Percentiles rank a stretch among this genome's conserved stretches.
phyloP scores from a whole-genome alignment of 2,797 vertebrate species.

The Apogon hyalosoma region DNA sequence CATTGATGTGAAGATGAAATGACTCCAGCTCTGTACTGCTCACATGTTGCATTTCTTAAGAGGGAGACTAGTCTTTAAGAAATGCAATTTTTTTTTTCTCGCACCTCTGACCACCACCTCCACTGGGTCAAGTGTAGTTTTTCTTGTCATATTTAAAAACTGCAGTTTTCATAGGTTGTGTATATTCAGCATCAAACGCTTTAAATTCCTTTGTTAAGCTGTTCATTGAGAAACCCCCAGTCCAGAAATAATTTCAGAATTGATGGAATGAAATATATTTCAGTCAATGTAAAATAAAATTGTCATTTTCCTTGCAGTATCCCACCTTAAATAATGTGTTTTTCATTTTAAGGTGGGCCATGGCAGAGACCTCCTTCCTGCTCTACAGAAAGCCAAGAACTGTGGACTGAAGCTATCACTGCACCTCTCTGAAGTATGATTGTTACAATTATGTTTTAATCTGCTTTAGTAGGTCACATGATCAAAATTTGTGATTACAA shows the following conservation, averaged over 20 bases:
- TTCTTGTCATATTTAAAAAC: too few relatives aligned
- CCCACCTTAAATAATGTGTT: background rate
- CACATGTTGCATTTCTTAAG: too few relatives aligned
- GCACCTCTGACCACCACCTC: too few relatives aligned
- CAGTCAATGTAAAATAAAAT: background rate
- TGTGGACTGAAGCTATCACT: conserved; percentile 92
- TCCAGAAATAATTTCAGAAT: background rate
- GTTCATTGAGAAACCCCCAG: background rate
- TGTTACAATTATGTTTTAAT: background rate
- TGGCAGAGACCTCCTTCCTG: conserved; percentile 90
- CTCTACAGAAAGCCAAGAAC: conserved; percentile 90
- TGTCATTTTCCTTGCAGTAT: background rate
- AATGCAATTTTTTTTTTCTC: too few relatives aligned
- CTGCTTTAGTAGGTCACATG: background rate
- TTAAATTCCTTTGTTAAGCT: too few relatives aligned
- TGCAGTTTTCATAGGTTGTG: too few relatives aligned
- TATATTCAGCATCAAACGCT: too few relatives aligned
- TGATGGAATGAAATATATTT: background rate
- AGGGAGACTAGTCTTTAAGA: too few relatives aligned
- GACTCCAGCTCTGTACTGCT: too few relatives aligned
- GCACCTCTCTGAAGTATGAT: conserved; percentile 93
- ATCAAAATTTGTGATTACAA: background rate
- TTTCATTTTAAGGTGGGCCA: conserved; percentile 87
- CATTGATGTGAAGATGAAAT: too few relatives aligned
- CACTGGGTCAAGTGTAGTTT: too few relatives aligned